Conservation (phyloP, 2,888 invertebrate genomes). For the Polia nebulosa region DNA sequence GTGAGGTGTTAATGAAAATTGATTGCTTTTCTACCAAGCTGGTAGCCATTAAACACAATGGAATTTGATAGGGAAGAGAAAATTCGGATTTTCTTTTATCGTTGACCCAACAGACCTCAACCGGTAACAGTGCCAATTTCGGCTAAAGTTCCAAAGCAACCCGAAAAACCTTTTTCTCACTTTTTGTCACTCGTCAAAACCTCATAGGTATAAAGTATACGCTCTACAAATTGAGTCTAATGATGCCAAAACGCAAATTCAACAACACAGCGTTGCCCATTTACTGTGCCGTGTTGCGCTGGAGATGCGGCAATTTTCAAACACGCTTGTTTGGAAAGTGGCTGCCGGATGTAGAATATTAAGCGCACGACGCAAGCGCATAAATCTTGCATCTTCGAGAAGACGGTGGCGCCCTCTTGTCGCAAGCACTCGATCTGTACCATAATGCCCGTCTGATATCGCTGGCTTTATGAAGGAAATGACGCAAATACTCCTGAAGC, state of each 20-base stretch:
- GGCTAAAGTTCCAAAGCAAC: not conserved
- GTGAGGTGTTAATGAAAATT: slow-evolving; percentile 48
- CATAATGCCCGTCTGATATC: slow-evolving; percentile 58
- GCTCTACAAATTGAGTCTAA: slow-evolving; percentile 19
- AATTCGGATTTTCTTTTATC: not conserved
- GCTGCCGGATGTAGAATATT: slow-evolving; percentile 80
- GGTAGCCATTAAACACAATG: slow-evolving; percentile 1
- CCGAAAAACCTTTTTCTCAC: no score
- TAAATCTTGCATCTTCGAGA: slow-evolving; percentile 75
- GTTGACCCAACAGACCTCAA: not conserved
- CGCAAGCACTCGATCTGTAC: slow-evolving; percentile 62
- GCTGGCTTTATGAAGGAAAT: slow-evolving; percentile 56
- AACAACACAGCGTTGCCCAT: slow-evolving; percentile 61
- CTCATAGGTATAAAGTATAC: not conserved
- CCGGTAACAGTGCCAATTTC: not conserved
- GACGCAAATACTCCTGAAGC: slow-evolving; percentile 50
- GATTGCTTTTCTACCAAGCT: not conserved
- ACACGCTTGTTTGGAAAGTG: slow-evolving; percentile 80
- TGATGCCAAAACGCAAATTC: slow-evolving; percentile 37
- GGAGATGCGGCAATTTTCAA: slow-evolving; percentile 79
- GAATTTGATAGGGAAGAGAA: slow-evolving; percentile 10
- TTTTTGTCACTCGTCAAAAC: not conserved
- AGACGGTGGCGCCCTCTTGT: slow-evolving; percentile 73
- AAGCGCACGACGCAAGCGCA: slow-evolving; percentile 76
- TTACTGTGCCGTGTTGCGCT: slow-evolving; percentile 59